Percentiles rank a stretch among this genome's conserved stretches.
Conservation (phyloP, 1,140 invertebrate genomes). For the Brachionus plicatilis region DNA sequence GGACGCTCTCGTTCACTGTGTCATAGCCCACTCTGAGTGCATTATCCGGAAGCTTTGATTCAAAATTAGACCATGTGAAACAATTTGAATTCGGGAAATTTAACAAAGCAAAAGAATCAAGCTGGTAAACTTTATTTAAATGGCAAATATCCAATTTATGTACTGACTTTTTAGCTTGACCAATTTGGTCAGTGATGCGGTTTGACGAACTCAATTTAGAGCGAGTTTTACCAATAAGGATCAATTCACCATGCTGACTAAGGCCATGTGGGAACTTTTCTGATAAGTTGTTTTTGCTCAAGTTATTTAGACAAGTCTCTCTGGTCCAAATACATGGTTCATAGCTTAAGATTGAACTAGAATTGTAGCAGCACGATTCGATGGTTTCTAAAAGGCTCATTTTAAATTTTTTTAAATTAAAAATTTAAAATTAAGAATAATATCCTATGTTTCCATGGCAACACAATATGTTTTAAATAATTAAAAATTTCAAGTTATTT, state of each 20-base stretch:
- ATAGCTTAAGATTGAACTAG: not conserved
- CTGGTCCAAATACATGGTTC: not conserved
- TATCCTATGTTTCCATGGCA: not conserved
- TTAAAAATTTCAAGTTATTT: not conserved
- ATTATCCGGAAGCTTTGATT: not conserved
- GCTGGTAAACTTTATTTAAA: conserved; percentile 4
- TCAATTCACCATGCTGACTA: not conserved
- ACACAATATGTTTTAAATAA: not conserved
- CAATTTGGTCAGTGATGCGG: conserved; percentile 11
- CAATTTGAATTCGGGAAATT: not conserved
- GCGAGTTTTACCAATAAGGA: not conserved
- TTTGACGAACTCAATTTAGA: not conserved
- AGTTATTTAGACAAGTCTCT: not conserved
- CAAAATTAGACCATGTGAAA: conserved; percentile 1
- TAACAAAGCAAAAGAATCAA: not conserved
- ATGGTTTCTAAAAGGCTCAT: not conserved
- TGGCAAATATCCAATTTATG: conserved; percentile 22
- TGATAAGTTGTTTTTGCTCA: not conserved
- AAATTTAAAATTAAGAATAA: not conserved
- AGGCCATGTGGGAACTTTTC: not conserved
- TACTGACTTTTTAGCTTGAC: not conserved
- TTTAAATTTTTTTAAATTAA: not conserved
- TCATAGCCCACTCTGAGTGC: not conserved
- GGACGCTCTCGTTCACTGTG: not conserved
- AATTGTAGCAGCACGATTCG: not conserved